Evolutionary conservation across 1,140 invertebrate species (phyloP), one percentile per base, ranked within the genome.

Genomic region (Dinoponera quadriceps): DNA sequence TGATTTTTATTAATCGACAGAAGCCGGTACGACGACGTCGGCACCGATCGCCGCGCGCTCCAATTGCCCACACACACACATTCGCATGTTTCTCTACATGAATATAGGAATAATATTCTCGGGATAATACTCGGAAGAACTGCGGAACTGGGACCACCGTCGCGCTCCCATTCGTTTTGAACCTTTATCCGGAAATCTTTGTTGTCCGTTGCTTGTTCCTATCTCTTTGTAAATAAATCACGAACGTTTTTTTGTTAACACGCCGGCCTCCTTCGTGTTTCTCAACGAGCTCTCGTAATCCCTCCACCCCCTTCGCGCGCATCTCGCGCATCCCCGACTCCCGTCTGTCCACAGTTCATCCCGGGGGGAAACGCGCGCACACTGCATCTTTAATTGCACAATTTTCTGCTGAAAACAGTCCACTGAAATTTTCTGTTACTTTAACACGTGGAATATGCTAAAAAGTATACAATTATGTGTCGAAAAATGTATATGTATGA

Each of bases 161-260:
- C 65, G 22, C 20, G 29, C n/a, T 44, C 54, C 7, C 3, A 2
- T 69, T 78, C n/a, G n/a, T n/a, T 49, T 69, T 78, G 2, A 71
- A 51, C 9, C 13, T 71, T 71, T 66, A 78, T 55, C 27, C 29
- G 2, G n/a, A 55, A 80, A 48, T 69, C 29, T n/a, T 44, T 44
- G 38, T 44, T 44, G 38, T 44, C 38, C 38, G 38, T 44, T 68
- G 29, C 25, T 72, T 55, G 59, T 87, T 62, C 20, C 38, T 72
- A 60, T 77, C 25, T 75, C 49, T 74, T 88, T 85, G 86, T 88
- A 88, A 88, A 88, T 88, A 88, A 88, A 88, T 38, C 20, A 73
- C n/a, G 22, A 38, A 60, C 68, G 33, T 74, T 85, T 74, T 83
- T 88, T 88, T 88, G 20, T 59, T 81, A 87, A 81, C 38, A 38